Evolutionary conservation across 2,113 vertebrate species (phyloP).

Genomic region (Lophius piscatorius): DNA sequence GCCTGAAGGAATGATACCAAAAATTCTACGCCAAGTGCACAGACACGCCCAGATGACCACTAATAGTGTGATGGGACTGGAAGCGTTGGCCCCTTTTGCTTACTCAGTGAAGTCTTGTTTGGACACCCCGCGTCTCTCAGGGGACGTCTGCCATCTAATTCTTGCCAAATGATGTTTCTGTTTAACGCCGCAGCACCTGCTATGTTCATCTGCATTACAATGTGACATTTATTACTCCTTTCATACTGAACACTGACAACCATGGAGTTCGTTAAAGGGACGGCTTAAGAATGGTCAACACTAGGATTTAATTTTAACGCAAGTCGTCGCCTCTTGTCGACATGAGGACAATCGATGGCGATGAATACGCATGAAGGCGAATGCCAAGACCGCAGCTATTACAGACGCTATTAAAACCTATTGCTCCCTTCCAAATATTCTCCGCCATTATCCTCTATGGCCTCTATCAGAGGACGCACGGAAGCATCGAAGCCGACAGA

Average conservation of each 20-base stretch:
- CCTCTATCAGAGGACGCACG: constrained; percentile 35
- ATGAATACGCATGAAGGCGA: constrained; percentile 36
- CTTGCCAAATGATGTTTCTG: constrained; percentile 65
- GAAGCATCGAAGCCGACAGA: constrained; percentile 59
- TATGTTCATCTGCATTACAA: constrained; percentile 35
- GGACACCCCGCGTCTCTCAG: constrained; percentile 53
- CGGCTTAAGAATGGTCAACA: constrained; percentile 6
- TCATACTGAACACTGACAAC: constrained; percentile 3
- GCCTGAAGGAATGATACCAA: constrained; percentile 17
- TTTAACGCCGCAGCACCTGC: constrained; percentile 69
- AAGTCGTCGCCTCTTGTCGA: constrained; percentile 39
- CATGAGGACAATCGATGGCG: constrained; percentile 39
- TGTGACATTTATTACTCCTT: neutral
- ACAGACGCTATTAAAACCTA: constrained; percentile 42
- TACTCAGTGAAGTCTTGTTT: constrained; percentile 68
- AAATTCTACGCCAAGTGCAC: constrained; percentile 17
- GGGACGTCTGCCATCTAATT: constrained; percentile 54
- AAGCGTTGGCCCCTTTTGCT: constrained; percentile 25
- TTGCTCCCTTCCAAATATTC: constrained; percentile 22
- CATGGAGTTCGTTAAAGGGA: constrained; percentile 19
- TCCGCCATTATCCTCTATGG: constrained; percentile 29
- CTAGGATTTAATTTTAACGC: constrained; percentile 25
- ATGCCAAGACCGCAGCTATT: constrained; percentile 12
- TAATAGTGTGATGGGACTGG: constrained; percentile 16
- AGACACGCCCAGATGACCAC: constrained; percentile 21